Percentiles rank a stretch among this genome's conserved stretches.
phyloP scores from a whole-genome alignment of 2,797 vertebrate species.

The Chaetophractus vellerosus region DNA sequence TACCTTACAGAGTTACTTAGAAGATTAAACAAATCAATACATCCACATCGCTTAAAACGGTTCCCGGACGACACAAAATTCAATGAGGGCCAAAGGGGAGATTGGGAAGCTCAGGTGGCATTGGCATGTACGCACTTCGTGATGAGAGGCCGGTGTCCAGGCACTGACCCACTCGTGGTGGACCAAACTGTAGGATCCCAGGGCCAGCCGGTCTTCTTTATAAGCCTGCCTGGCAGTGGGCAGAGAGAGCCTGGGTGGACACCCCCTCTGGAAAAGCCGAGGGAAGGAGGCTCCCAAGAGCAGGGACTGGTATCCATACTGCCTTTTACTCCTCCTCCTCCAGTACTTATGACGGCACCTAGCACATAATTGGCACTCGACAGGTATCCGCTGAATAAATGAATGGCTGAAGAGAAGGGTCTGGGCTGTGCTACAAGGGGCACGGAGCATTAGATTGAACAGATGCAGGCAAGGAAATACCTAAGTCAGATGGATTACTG shows the following conservation, averaged over 20 bases:
- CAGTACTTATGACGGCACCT: background rate
- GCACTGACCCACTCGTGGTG: background rate
- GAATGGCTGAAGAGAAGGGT: background rate
- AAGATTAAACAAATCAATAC: background rate
- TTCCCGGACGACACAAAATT: background rate
- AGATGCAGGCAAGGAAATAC: background rate
- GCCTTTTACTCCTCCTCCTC: background rate
- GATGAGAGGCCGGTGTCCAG: fast-evolving
- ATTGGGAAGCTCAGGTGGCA: fast-evolving
- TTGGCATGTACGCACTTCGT: background rate
- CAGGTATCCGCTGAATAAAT: background rate
- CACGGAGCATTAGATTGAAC: background rate
- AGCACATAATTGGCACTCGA: background rate
- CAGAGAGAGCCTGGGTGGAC: fast-evolving
- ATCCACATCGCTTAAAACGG: background rate
- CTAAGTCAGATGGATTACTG: background rate
- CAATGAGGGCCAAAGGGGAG: background rate
- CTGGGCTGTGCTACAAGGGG: background rate
- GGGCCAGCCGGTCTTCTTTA: background rate
- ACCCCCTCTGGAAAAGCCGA: background rate
- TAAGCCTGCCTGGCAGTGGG: fast-evolving
- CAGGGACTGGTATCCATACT: background rate
- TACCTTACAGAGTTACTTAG: background rate
- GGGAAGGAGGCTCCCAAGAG: fast-evolving
- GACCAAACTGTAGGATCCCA: fast-evolving